These are phyloP conservation scores for Mus spretus DNA, from an alignment of 2,797 vertebrate species.

Conservation along the genomic window DNA sequence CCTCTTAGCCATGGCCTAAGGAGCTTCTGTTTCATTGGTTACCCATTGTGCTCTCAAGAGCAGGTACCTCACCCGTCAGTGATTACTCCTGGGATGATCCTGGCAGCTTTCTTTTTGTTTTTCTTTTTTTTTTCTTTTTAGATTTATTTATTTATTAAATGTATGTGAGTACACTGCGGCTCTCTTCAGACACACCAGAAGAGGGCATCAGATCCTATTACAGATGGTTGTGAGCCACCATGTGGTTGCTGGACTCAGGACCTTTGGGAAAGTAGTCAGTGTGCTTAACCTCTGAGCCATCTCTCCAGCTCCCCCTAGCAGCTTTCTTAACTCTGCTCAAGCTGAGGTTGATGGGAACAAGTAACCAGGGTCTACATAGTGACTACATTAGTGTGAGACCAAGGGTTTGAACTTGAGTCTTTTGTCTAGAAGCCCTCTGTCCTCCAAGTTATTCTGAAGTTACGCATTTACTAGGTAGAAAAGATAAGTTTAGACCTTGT, in stretches of 20 bases:
- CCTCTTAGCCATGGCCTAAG: not conserved
- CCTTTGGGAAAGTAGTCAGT: too few species aligned
- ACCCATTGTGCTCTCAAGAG: not conserved
- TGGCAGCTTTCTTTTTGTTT: too few species aligned
- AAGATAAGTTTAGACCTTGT: not conserved
- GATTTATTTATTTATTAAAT: too few species aligned
- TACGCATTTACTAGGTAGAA: constrained; percentile 9
- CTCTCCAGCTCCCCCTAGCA: too few species aligned
- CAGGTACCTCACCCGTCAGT: not conserved
- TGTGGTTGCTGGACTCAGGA: too few species aligned
- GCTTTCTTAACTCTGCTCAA: not conserved
- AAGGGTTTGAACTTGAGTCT: constrained; percentile 13
- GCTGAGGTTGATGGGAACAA: not conserved
- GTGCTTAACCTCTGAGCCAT: too few species aligned
- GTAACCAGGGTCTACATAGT: too few species aligned
- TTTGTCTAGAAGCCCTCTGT: not conserved
- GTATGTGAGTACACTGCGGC: too few species aligned
- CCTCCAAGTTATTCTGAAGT: not conserved
- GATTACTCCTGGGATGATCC: not conserved
- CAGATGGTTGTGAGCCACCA: too few species aligned
- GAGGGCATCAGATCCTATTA: too few species aligned
- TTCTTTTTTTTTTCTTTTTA: too few species aligned
- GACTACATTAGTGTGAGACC: not conserved
- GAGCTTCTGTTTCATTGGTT: not conserved
- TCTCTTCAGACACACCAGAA: too few species aligned